phyloP scores from a whole-genome alignment of 2,113 vertebrate species.

The Salminus brasiliensis region DNA sequence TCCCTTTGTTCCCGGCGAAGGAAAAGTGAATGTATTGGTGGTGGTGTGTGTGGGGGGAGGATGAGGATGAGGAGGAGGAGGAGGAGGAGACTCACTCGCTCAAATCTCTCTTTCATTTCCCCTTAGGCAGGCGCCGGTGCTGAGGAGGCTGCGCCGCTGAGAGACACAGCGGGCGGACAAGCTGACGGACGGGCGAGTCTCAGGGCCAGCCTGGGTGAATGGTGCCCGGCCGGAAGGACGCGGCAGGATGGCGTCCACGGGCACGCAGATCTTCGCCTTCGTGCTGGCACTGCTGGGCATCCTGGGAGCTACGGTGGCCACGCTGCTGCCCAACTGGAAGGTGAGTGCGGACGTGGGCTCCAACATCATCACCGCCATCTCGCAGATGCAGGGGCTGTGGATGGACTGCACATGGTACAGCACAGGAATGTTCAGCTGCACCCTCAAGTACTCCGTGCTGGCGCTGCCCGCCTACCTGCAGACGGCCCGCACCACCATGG shows the following conservation, averaged over 20 bases:
- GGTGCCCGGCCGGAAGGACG: conserved; percentile 65
- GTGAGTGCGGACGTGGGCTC: conserved; percentile 87
- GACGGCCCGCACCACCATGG: conserved; percentile 90
- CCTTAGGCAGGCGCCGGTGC: conserved; percentile 65
- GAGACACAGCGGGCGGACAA: conserved; percentile 64
- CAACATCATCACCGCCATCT: conserved; percentile 89
- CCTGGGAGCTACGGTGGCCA: conserved; percentile 86
- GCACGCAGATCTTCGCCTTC: conserved; percentile 92
- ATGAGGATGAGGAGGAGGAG: conserved; percentile 30
- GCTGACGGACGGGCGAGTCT: conserved; percentile 60
- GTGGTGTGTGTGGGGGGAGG: conserved; percentile 43
- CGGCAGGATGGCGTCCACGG: conserved; percentile 83
- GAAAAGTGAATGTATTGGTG: conserved; percentile 56
- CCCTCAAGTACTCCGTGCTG: conserved; percentile 86
- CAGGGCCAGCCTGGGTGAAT: conserved; percentile 66
- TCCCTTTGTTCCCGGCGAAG: conserved; percentile 68
- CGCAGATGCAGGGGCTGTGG: conserved; percentile 95
- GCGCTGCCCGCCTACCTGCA: conserved; percentile 89
- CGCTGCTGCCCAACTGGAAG: conserved; percentile 93
- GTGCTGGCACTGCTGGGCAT: conserved; percentile 84
- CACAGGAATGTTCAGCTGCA: conserved; percentile 96
- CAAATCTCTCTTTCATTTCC: conserved; percentile 65
- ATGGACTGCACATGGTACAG: conserved; percentile 99
- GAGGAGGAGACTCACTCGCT: conserved; percentile 26
- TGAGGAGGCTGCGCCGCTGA: conserved; percentile 61